Conservation (phyloP, 2,797 vertebrate species). For the Falco berigora region DNA sequence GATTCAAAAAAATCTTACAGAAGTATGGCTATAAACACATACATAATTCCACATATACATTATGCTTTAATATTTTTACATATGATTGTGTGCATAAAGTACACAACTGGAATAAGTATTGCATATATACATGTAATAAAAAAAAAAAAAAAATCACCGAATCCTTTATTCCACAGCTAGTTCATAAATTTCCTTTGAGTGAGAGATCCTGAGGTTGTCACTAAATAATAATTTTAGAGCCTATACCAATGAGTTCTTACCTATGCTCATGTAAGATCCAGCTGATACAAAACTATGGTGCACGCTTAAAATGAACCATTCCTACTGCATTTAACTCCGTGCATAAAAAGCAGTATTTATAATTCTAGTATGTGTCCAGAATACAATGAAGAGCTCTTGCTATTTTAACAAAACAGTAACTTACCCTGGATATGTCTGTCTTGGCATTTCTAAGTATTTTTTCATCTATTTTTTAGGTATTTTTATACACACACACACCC, state of each 20-base stretch:
- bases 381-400: background rate
- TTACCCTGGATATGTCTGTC: background rate
- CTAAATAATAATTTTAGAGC: background rate
- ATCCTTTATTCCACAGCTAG: background rate
- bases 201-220: background rate
- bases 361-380: background rate
- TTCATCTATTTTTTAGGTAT: background rate
- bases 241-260: background rate
- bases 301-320: background rate
- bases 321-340: background rate
- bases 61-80: background rate
- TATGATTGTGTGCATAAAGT: background rate
- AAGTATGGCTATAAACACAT: background rate
- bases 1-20: background rate
- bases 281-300: background rate
- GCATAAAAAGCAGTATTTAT: background rate
- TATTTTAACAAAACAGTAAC: background rate
- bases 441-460: background rate
- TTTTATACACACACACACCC: background rate
- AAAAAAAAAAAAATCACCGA: background rate
- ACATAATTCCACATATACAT: background rate
- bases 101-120: background rate
- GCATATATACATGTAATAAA: background rate
- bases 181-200: background rate
- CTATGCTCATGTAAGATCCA: background rate